Base-by-base conservation (phyloP, 2,888 invertebrate species). In the Hypena proboscidalis region DNA sequence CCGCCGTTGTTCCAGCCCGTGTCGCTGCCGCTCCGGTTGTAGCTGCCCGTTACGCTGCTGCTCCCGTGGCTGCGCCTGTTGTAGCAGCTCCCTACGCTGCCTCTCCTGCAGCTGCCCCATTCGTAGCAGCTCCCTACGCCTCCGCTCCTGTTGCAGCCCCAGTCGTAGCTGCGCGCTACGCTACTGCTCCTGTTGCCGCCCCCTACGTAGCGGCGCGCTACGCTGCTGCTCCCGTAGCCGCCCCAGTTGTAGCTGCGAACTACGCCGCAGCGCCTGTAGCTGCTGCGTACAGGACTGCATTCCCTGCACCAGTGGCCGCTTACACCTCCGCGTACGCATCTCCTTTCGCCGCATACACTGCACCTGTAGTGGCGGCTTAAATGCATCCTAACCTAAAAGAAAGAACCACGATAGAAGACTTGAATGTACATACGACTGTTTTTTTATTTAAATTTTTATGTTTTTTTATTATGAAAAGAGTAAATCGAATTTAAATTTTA, bases 291-390 rank as follows among this genome's bases (percentile, higher is more conserved):
- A 75, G 74, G 4, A 63, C 67, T 9, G 73, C 73, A 2, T 71
- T 72, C 2, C 40, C 58, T 11, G 55, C 62, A 0, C 53, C 66
- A 1, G 65, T 66, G 53, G 39, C 59, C 9, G 55, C 71, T 1
- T 84, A 51, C 93, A 92, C 93, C 3, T 92, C 93, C 3, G 20
- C 93, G 93, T 58, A 94, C 92, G 47, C 95, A 5, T 60, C 65
- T 0, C 66, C 77, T 0, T 55, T 65, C 0, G 55, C 69, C 47
- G 43, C 58, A 47, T 39, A 64, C 62, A 43, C 56, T 9, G 31
- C 60, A 3, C 56, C 64, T 3, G 26, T 37, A 22, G 37, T 37
- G 4, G 43, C 27, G 3, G 36, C 26, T 15, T 37, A 37, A 36
- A 17, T 9, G 67, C 53, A 91, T 69, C 89, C 80, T 58, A 94